Evolutionary conservation across 1,140 invertebrate species (phyloP).

Genomic region (Homarus americanus): DNA sequence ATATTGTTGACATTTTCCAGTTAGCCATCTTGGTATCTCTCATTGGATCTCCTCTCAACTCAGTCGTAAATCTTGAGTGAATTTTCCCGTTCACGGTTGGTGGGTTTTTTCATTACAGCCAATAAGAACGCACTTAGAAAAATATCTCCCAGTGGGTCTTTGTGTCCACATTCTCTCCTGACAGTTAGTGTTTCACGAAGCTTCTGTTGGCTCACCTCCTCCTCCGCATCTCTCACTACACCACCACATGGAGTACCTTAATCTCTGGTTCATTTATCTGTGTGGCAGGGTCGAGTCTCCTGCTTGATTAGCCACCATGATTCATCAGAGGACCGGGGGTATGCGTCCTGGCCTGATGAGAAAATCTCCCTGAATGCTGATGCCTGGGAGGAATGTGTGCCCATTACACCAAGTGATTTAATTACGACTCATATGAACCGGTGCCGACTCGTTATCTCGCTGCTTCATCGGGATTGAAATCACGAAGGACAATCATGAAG

Average conservation of each 20-base stretch:
- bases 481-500: constrained; percentile 25
- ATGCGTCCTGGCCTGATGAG: constrained; percentile 22
- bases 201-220: too few species aligned
- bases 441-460: constrained; percentile 34
- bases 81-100: neutral
- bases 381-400: constrained; percentile 32
- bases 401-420: constrained; percentile 58
- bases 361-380: neutral
- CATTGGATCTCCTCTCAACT: neutral
- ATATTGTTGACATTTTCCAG: neutral
- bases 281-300: too few species aligned
- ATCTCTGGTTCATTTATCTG: too few species aligned
- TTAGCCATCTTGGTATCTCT: neutral
- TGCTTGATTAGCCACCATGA: constrained; percentile 45
- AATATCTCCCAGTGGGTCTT: neutral
- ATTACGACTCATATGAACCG: constrained; percentile 42
- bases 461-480: constrained; percentile 24
- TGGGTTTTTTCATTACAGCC: neutral
- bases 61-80: neutral
- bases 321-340: constrained; percentile 20
- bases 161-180: neutral
- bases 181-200: neutral
- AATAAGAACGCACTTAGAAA: neutral
- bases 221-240: too few species aligned
- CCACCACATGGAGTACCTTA: too few species aligned